A percentile compares a stretch with the other conserved stretches of the same genome.
These are phyloP conservation scores for Microcebus murinus DNA, from an alignment of 2,113 vertebrate genomes.

Conservation along the genomic window DNA sequence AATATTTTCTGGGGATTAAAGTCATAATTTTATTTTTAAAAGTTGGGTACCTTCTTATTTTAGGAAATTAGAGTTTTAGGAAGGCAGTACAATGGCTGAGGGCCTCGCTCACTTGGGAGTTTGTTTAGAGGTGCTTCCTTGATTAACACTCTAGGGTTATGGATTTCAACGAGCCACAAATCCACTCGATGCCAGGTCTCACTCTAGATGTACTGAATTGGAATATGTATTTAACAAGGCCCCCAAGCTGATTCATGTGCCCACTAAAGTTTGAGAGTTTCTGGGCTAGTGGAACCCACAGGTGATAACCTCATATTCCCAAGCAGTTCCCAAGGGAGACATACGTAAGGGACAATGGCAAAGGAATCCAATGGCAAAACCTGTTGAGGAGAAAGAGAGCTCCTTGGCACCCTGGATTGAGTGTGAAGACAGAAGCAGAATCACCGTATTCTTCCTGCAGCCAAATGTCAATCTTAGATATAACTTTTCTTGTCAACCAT, in stretches of 20 bases:
- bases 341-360: background rate
- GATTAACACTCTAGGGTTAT: background rate
- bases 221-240: background rate
- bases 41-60: background rate
- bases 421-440: background rate
- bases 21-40: background rate
- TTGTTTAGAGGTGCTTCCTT: background rate
- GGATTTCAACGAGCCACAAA: background rate
- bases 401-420: background rate
- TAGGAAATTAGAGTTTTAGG: background rate
- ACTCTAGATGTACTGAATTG: background rate
- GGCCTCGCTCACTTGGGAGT: background rate
- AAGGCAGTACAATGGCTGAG: background rate
- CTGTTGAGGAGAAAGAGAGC: background rate
- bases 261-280: background rate
- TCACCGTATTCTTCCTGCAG: background rate
- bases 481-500: background rate
- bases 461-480: background rate
- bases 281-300: background rate
- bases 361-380: background rate
- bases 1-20: background rate
- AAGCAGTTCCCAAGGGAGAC: background rate
- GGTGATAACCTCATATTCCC: background rate
- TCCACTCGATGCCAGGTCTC: background rate
- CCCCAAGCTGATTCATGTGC: background rate